Percentiles rank a stretch among this genome's conserved stretches.
Evolutionary conservation across 2,888 invertebrate genomes (phyloP).

Genomic region (Nezara viridula): DNA sequence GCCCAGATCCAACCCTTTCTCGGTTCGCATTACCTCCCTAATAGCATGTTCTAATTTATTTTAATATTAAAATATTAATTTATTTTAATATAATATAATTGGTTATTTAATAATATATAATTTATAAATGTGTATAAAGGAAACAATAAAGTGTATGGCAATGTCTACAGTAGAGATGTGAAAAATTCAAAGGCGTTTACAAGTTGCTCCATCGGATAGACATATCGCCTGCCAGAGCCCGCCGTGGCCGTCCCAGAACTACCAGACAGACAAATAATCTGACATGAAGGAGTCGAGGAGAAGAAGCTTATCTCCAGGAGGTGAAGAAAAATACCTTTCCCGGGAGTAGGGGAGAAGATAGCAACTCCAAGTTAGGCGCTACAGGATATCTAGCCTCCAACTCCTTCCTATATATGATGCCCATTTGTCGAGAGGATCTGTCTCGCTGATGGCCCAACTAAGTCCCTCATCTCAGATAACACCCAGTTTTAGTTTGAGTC

Average conservation of each 20-base stretch:
- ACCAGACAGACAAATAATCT: constrained; percentile 17
- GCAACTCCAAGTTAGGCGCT: neutral
- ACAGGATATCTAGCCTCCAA: neutral
- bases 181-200: neutral
- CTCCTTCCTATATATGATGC: neutral
- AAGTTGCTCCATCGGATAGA: neutral
- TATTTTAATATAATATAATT: too few relatives aligned
- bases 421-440: neutral
- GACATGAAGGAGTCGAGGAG: neutral
- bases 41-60: too few relatives aligned
- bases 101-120: too few relatives aligned
- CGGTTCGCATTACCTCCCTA: too few relatives aligned
- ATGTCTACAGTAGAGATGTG: neutral
- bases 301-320: neutral
- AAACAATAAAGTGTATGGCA: neutral
- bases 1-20: too few relatives aligned
- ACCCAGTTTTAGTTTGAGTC: neutral
- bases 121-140: too few relatives aligned
- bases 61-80: too few relatives aligned
- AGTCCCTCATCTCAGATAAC: neutral
- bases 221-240: neutral
- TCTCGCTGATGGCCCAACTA: neutral
- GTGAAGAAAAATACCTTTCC: neutral
- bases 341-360: neutral
- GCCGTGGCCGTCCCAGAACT: neutral